Evolutionary conservation across 35 echinoderm and acorn worm genomes (phyloP), one percentile per base, ranked within the genome.

Genomic region (Holothuria glaberrima): DNA sequence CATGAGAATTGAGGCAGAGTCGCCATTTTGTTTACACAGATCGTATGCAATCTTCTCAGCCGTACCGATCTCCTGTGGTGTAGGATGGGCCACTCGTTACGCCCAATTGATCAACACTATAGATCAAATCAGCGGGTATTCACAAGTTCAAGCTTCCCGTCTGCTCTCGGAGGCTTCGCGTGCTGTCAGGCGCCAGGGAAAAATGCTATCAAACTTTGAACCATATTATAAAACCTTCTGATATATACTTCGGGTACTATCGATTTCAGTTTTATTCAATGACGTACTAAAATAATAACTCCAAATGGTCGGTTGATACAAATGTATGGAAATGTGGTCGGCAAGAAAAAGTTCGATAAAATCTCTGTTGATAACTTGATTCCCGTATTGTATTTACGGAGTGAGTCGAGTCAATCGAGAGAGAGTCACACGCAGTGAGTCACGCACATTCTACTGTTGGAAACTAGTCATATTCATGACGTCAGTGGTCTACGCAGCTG

Each of bases 31-130:
- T 78, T 78, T 48, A 78, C 74, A 78, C 50, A 48, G 74, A 78
- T 78, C 74, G 17, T 78, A 78, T 78, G 38, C 50, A 78, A 38
- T 28, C 74, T 24, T 78, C 74, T 48, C 29, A 48, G 26, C 44
- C 36, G 17, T 24, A 48, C 74, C 26, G n/a, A 7, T 78, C 35
- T 22, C 74, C 74, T 33, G 74, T 78, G 74, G 74, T 78, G 74
- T 78, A 50, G 74, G 74, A 78, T 78, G 38, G 74, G 74, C 74
- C 74, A 78, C 41, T 78, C 74, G 74, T 78, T 78, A 78, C 74
- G 74, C 74, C 74, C 74, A 78, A 78, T 78, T 78, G 74, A 48
- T 48, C 26, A 78, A 48, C 21, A 48, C 74, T 78, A 78, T 52
- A 78, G 74, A 78, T 41, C 50, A 27, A 24, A 48, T 78, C 74